Percentiles rank a stretch among this genome's conserved stretches.
Conservation (phyloP, 2,888 invertebrate species). For the Strigamia crassipes region DNA sequence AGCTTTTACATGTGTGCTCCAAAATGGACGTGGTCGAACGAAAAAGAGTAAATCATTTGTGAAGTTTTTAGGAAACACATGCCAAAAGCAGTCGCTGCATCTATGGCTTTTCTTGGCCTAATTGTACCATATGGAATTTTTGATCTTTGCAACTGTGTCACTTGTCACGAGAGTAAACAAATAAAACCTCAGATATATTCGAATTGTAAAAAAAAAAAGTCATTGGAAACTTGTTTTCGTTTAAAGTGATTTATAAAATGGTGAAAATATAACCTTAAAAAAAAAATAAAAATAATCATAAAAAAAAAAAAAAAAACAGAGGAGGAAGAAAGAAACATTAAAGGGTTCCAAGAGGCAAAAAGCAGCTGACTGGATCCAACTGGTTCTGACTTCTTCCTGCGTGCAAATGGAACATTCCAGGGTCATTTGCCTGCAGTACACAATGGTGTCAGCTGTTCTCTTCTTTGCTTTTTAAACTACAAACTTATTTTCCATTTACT, state of each 20-base stretch:
- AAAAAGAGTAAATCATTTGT: not conserved
- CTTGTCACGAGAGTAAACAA: not conserved
- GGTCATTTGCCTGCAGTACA: constrained; percentile 17
- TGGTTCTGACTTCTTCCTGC: constrained; percentile 30
- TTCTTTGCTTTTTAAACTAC: not conserved
- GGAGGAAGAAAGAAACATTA: not conserved
- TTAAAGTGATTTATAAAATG: not conserved
- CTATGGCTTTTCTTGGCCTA: not conserved
- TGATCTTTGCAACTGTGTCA: not conserved
- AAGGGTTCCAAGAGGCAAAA: not conserved
- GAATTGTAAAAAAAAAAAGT: not conserved
- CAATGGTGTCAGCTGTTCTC: constrained; percentile 23
- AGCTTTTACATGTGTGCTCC: not conserved
- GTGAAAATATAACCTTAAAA: not conserved
- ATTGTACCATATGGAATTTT: not conserved
- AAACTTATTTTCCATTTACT: not conserved
- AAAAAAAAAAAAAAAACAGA: too few relatives aligned
- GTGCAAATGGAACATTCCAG: constrained; percentile 15
- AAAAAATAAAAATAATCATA: not conserved
- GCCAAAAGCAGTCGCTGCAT: not conserved
- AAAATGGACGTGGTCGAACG: not conserved
- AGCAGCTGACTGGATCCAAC: constrained; percentile 21
- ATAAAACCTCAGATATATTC: not conserved
- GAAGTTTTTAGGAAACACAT: not conserved
- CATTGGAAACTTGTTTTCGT: not conserved